These are phyloP conservation scores for Prochilodus magdalenae DNA, from an alignment of 2,113 vertebrate species.

Conservation along the genomic window DNA sequence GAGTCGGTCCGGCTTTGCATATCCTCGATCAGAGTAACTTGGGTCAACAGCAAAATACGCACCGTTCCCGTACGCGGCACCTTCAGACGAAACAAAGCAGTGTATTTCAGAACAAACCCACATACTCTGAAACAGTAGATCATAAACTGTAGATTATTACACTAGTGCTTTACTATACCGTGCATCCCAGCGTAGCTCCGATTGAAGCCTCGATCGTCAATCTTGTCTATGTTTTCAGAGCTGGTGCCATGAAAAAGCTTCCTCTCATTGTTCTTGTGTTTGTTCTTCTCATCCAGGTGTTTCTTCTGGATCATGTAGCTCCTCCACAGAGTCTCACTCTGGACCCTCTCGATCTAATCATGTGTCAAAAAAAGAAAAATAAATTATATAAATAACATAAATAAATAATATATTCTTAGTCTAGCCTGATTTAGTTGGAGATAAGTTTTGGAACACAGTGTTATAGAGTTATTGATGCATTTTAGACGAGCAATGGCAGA, in stretches of 20 bases:
- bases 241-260: conserved; percentile 86
- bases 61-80: conserved; percentile 73
- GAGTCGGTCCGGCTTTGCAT: conserved; percentile 58
- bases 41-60: conserved; percentile 81
- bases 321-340: conserved; percentile 84
- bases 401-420: too few relatives aligned
- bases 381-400: too few relatives aligned
- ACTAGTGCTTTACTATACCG: conserved; percentile 68
- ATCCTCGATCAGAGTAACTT: conserved; percentile 68
- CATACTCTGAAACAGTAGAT: not conserved
- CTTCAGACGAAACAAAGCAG: conserved; percentile 52
- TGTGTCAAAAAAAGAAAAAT: conserved; percentile 1
- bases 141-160: not conserved
- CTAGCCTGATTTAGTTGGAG: too few relatives aligned
- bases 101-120: conserved; percentile 1
- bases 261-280: conserved; percentile 76
- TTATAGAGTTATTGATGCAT: too few relatives aligned
- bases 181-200: conserved; percentile 86
- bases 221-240: conserved; percentile 55
- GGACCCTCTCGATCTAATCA: conserved; percentile 86
- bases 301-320: conserved; percentile 84
- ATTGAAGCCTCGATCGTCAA: conserved; percentile 86
- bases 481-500: too few relatives aligned
- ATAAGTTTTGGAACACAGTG: too few relatives aligned
- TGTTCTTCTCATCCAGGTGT: conserved; percentile 82